Evolutionary conservation across 1,140 invertebrate species (phyloP).

Genomic region (Mizuhopecten yessoensis): DNA sequence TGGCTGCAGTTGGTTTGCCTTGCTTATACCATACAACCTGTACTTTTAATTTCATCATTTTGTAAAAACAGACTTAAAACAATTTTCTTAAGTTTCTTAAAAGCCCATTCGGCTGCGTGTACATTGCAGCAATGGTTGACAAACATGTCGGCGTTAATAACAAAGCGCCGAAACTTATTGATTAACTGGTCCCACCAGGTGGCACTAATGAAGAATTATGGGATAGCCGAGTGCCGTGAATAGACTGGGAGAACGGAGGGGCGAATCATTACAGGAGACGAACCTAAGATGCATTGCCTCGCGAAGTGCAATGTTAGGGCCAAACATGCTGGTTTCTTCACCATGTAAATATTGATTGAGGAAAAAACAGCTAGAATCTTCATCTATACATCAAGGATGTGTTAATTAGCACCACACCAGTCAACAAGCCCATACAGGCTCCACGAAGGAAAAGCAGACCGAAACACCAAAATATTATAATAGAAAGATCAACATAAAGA

Average conservation of each 20-base stretch:
- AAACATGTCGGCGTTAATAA: neutral
- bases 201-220: slow-evolving; percentile 54
- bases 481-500: neutral
- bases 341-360: neutral
- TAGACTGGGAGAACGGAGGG: neutral
- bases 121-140: slow-evolving; percentile 21
- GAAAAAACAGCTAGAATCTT: neutral
- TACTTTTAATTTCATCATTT: slow-evolving; percentile 40
- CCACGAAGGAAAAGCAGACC: neutral
- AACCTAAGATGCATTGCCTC: slow-evolving; percentile 24
- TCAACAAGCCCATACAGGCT: neutral
- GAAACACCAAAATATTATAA: neutral
- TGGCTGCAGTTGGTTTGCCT: neutral
- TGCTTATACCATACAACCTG: slow-evolving; percentile 26
- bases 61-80: slow-evolving; percentile 35
- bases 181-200: slow-evolving; percentile 39
- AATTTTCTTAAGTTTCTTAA: slow-evolving; percentile 36
- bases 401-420: neutral
- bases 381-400: slow-evolving; percentile 31
- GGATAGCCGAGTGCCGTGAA: slow-evolving; percentile 41
- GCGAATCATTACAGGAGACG: slow-evolving; percentile 30
- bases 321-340: slow-evolving; percentile 37
- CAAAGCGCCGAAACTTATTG: slow-evolving; percentile 45
- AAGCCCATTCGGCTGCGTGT: neutral
- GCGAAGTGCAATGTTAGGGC: slow-evolving; percentile 8